Percentiles rank a stretch among this genome's conserved stretches.
phyloP scores from a whole-genome alignment of 1,140 invertebrate genomes.

The Drosophila arizonae region DNA sequence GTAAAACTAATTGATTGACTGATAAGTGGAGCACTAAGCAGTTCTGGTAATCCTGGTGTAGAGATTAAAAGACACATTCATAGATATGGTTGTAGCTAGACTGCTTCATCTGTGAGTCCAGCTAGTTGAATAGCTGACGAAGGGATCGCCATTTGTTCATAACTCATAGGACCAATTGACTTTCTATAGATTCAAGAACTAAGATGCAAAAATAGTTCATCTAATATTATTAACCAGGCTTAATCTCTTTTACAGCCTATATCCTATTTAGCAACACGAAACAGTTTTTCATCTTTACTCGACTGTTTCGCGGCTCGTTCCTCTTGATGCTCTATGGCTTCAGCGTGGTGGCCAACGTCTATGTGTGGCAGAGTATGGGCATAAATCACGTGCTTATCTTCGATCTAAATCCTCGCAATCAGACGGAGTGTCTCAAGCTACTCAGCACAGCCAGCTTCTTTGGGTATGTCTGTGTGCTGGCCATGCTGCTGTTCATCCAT shows the following conservation, averaged over 20 bases:
- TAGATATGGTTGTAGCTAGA: no score
- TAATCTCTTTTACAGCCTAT: conserved; percentile 9
- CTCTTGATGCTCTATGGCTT: conserved; percentile 86
- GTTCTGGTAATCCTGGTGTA: no score
- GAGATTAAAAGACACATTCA: no score
- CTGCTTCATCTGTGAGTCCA: no score
- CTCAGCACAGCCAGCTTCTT: conserved; percentile 87
- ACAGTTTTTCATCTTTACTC: conserved; percentile 4
- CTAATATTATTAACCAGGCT: not conserved
- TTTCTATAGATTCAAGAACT: no score
- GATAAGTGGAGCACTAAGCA: no score
- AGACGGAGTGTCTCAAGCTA: conserved; percentile 86
- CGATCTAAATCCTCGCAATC: conserved; percentile 89
- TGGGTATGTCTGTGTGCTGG: conserved; percentile 87
- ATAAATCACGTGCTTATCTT: conserved; percentile 92
- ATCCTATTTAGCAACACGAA: conserved; percentile 38
- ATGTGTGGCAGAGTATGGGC: conserved; percentile 88
- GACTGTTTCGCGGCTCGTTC: conserved; percentile 87
- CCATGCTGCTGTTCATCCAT: conserved; percentile 83
- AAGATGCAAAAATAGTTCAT: no score
- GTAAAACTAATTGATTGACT: not conserved
- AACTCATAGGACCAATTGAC: no score
- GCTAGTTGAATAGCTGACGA: no score
- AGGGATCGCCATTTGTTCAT: no score
- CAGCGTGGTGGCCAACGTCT: conserved; percentile 86